A percentile compares a stretch with the other conserved stretches of the same genome.
phyloP scores from a whole-genome alignment of 2,888 invertebrate genomes.

The Cerastis leucographa region DNA sequence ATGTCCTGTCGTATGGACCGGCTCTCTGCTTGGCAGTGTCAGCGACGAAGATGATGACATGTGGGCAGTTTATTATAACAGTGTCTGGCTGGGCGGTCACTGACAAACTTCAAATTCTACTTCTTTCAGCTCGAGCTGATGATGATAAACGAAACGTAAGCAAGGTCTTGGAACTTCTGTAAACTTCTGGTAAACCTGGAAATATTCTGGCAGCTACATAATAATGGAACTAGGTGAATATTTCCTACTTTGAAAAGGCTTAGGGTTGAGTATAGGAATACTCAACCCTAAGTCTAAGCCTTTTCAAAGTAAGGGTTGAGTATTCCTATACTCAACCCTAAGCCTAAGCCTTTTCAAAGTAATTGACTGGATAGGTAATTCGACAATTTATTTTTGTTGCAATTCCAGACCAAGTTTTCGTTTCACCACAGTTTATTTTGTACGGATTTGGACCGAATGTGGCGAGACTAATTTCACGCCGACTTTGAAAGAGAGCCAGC shows the following conservation, averaged over 20 bases:
- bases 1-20: too few relatives aligned
- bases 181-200: background rate
- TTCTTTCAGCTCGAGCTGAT: background rate
- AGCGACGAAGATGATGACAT: too few relatives aligned
- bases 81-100: too few relatives aligned
- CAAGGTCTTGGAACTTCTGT: background rate
- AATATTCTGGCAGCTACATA: too few relatives aligned
- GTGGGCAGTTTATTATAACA: too few relatives aligned
- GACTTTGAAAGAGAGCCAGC: slow-evolving; percentile 75
- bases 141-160: background rate
- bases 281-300: too few relatives aligned
- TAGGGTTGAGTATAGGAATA: too few relatives aligned
- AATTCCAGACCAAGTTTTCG: slow-evolving; percentile 46
- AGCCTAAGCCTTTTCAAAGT: slow-evolving; percentile 1
- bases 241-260: too few relatives aligned
- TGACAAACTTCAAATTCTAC: background rate
- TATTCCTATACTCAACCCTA: background rate
- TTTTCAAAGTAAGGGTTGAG: too few relatives aligned
- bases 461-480: slow-evolving; percentile 77
- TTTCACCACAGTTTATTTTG: slow-evolving; percentile 69
- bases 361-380: background rate
- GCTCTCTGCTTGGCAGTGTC: too few relatives aligned
- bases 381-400: slow-evolving; percentile 26
- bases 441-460: slow-evolving; percentile 69
- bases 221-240: background rate